Base-by-base conservation (phyloP, 2,888 invertebrate genomes). In the Magallana nippona region DNA sequence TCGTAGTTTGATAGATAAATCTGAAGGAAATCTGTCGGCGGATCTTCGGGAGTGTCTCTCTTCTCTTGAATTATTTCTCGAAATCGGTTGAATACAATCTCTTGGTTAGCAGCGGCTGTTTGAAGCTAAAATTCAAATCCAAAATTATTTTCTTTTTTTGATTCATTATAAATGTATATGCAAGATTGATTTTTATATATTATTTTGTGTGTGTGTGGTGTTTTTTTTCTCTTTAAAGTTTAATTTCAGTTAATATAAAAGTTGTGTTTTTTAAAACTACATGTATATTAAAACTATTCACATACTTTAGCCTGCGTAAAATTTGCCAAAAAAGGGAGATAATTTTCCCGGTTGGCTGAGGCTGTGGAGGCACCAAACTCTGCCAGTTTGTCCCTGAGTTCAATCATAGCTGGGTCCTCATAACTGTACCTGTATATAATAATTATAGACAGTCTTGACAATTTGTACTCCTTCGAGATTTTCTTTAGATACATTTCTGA, bases 41-140 rank as follows among this genome's bases (percentile, higher is more conserved):
- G 71, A 10, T 22, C 32, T 15, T 19, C 22, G 13, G 71, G 15
- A 22, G 27, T 27, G 71, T 71, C 19, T 5, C 27, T 15, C 10
- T 27, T 71, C 15, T 27, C 71, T 27, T 71, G 71, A 22, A 71
- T 19, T 1, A 71, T 71, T 71, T 71, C 27, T 71, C 71, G 71
- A 17, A 71, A 71, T 71, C 22, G 71, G 13, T 32, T 27, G 32
- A 71, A 71, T 32, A 71, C 71, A 71, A 27, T 27, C 15, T 71
- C 71, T 15, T 71, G 71, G 32, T 71, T 22, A 11, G 2, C 13
- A 22, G 15, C 71, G 71, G 71, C 71, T 71, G 19, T 22, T 71
- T 71, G 19, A 71, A 71, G 5, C 71, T 71, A 22, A 60, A 60
- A 60, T n/a, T 3, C 15, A 60, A 60, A 44, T 44, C 60, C 17